Percentiles rank a stretch among this genome's conserved stretches.
Evolutionary conservation across 2,888 invertebrate species (phyloP).

Genomic region (Thelaira solivaga): DNA sequence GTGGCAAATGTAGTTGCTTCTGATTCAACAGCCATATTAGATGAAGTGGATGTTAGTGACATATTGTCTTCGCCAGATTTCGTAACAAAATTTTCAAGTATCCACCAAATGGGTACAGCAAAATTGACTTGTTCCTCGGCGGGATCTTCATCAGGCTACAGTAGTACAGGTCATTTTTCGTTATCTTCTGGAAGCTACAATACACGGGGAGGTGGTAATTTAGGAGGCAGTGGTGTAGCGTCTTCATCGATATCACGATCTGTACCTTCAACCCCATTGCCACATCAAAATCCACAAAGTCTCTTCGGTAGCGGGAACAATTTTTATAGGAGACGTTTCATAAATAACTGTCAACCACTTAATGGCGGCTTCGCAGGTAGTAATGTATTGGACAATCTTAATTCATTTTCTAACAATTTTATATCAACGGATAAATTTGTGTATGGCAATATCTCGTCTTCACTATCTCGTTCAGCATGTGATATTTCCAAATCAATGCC

Average conservation of each 20-base stretch:
- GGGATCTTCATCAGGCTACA: constrained; percentile 73
- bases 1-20: constrained; percentile 64
- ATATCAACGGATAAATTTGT: constrained; percentile 41
- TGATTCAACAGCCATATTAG: constrained; percentile 65
- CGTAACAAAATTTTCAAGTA: constrained; percentile 69
- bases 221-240: constrained; percentile 14
- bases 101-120: constrained; percentile 63
- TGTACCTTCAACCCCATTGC: constrained; percentile 83
- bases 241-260: constrained; percentile 80
- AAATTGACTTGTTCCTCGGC: constrained; percentile 72
- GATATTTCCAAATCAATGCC: constrained; percentile 87
- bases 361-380: constrained; percentile 8
- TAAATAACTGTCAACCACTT: constrained; percentile 36
- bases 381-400: constrained; percentile 28
- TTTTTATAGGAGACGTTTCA: constrained; percentile 59
- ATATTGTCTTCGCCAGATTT: constrained; percentile 72
- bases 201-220: constrained; percentile 28
- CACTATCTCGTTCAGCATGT: constrained; percentile 71
- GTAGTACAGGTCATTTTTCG: constrained; percentile 69
- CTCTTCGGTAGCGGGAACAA: constrained; percentile 54
- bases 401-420: constrained; percentile 48
- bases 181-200: constrained; percentile 59
- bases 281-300: constrained; percentile 74
- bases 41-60: constrained; percentile 70
- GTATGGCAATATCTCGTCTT: constrained; percentile 45